These are phyloP conservation scores for Cheilosia variabilis DNA, from an alignment of 2,888 invertebrate genomes.

Conservation along the genomic window DNA sequence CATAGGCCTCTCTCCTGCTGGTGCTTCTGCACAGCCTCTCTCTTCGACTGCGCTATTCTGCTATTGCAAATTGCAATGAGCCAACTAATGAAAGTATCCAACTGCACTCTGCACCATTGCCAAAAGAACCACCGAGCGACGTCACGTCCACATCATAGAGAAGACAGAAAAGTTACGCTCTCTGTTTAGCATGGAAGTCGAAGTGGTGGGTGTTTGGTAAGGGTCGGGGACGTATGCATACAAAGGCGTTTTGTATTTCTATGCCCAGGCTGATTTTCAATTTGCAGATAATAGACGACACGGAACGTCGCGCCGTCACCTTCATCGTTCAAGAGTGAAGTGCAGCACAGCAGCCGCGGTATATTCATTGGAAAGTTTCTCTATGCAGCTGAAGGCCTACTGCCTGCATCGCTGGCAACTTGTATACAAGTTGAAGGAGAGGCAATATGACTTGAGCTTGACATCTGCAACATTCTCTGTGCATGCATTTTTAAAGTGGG, in stretches of 20 bases:
- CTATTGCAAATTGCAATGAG: slow-evolving; percentile 59
- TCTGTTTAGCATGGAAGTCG: slow-evolving; percentile 32
- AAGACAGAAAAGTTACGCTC: slow-evolving; percentile 35
- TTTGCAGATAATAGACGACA: slow-evolving; percentile 69
- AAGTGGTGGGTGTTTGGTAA: slow-evolving; percentile 40
- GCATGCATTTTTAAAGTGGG: slow-evolving; percentile 9
- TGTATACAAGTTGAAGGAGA: slow-evolving; percentile 65
- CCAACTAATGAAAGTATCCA: slow-evolving; percentile 70
- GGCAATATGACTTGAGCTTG: slow-evolving; percentile 65
- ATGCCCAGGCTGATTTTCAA: slow-evolving; percentile 53
- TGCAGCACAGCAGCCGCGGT: slow-evolving; percentile 50
- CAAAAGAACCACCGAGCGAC: slow-evolving; percentile 24
- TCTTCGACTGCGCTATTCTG: slow-evolving; percentile 27
- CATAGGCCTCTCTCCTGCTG: slow-evolving; percentile 31
- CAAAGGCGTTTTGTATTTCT: slow-evolving; percentile 45
- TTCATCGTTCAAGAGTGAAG: slow-evolving; percentile 75
- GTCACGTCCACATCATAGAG: slow-evolving; percentile 39
- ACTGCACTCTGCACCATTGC: slow-evolving; percentile 11
- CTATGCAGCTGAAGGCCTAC: slow-evolving; percentile 26
- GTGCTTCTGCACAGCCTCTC: slow-evolving; percentile 67
- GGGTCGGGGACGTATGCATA: slow-evolving; percentile 50
- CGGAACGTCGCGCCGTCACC: slow-evolving; percentile 64
- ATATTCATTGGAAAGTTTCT: slow-evolving; percentile 50
- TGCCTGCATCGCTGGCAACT: slow-evolving; percentile 57
- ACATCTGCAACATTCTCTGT: slow-evolving; percentile 62